A percentile compares a stretch with the other conserved stretches of the same genome.
phyloP scores from a whole-genome alignment of 2,888 invertebrate genomes.

The Adelognathus sp. region DNA sequence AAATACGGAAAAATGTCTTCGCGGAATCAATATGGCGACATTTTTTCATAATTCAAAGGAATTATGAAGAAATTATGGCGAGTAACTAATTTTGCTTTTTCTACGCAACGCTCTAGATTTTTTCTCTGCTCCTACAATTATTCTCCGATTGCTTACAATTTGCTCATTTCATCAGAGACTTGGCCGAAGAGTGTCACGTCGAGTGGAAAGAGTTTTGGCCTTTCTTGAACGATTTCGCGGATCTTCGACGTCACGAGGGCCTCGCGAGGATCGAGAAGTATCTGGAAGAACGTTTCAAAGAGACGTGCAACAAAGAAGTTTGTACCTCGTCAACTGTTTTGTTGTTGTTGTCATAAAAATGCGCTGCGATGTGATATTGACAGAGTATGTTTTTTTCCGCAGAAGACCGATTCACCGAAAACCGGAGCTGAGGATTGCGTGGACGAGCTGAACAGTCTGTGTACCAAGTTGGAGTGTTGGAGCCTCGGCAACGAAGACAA shows the following conservation, averaged over 20 bases:
- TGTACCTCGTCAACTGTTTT: neutral
- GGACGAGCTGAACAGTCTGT: constrained; percentile 66
- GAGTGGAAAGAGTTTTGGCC: constrained; percentile 97
- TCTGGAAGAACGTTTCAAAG: constrained; percentile 83
- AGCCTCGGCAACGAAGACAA: constrained; percentile 51
- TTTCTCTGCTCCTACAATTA: neutral
- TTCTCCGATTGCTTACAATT: neutral
- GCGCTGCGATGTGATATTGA: too few species aligned
- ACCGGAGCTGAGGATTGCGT: constrained; percentile 16
- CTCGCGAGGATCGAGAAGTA: constrained; percentile 89
- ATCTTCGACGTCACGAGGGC: constrained; percentile 89
- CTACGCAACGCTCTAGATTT: too few species aligned
- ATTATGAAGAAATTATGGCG: too few species aligned
- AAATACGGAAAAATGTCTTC: too few species aligned
- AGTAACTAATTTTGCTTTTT: too few species aligned
- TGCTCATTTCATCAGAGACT: constrained; percentile 80
- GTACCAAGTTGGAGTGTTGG: constrained; percentile 61
- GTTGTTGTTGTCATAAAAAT: neutral
- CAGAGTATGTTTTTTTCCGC: constrained; percentile 46
- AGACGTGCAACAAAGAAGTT: constrained; percentile 27
- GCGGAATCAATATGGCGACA: too few species aligned
- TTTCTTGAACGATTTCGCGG: constrained; percentile 91
- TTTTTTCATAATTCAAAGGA: too few species aligned
- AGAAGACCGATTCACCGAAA: constrained; percentile 37
- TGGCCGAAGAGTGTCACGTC: constrained; percentile 88